Evolutionary conservation across 1,140 invertebrate genomes (phyloP).

Genomic region (Drosophila truncata): DNA sequence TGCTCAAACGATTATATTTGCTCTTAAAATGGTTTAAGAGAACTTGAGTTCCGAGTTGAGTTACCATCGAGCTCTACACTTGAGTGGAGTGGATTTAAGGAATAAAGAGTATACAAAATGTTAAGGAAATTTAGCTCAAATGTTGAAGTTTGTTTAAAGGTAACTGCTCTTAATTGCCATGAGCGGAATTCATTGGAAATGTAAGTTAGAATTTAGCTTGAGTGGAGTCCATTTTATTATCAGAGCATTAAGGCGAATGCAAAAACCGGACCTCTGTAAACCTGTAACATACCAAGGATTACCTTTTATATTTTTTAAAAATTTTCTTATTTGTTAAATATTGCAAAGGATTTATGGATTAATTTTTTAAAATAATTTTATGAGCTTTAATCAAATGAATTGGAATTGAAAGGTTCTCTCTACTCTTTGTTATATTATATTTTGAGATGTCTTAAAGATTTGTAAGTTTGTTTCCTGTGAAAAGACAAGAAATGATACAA

Average conservation of each 20-base stretch:
- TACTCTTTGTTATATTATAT: no score
- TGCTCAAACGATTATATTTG: background rate
- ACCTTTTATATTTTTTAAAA: background rate
- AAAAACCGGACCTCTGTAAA: background rate
- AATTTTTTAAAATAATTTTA: no score
- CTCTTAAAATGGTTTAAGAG: slow-evolving; percentile 27
- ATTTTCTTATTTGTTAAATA: no score
- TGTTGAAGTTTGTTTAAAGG: background rate
- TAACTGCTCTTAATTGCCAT: background rate
- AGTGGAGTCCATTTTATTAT: background rate
- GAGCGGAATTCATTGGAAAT: background rate
- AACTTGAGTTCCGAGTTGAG: background rate
- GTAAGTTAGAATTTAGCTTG: background rate
- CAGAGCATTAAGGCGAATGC: background rate
- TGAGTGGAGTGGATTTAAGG: background rate
- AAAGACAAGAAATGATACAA: no score
- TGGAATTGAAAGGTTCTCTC: no score
- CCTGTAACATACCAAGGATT: background rate
- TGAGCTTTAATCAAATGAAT: no score
- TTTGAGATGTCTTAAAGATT: no score
- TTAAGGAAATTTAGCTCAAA: background rate
- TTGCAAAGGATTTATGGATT: no score
- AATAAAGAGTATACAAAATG: background rate
- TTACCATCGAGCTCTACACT: background rate
- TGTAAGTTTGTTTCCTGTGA: no score